A percentile compares a stretch with the other conserved stretches of the same genome.
Conservation (phyloP, 2,113 vertebrate genomes). For the Eonycteris spelaea region DNA sequence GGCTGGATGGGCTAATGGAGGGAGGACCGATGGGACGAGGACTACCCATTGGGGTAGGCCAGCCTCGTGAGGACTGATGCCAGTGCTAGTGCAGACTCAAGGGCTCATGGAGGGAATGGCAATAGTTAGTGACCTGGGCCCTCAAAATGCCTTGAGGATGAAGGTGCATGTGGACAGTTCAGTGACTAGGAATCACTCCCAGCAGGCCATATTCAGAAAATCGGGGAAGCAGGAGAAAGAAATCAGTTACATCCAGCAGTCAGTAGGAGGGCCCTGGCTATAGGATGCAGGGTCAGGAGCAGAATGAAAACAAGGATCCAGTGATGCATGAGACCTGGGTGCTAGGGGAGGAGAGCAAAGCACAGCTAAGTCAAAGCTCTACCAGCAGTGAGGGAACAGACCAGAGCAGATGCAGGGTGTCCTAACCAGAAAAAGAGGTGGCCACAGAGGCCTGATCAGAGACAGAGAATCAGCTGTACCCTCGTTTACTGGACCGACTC, state of each 20-base stretch:
- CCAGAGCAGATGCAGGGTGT: too few species aligned
- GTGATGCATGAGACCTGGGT: not conserved
- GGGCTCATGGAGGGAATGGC: not conserved
- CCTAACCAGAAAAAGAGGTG: not conserved
- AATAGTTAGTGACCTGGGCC: not conserved
- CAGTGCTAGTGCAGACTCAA: not conserved
- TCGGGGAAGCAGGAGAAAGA: not conserved
- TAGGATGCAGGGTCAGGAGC: not conserved
- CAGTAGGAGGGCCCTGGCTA: not conserved
- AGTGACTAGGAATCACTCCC: not conserved
- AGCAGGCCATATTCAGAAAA: not conserved
- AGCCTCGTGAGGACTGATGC: rapidly evolving
- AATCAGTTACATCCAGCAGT: not conserved
- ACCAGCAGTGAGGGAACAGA: too few species aligned
- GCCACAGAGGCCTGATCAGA: not conserved
- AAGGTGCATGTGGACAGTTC: not conserved
- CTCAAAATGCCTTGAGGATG: too few species aligned
- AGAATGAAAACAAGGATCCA: not conserved
- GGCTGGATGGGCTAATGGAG: not conserved
- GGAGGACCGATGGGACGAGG: not conserved
- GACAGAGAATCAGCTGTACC: not conserved
- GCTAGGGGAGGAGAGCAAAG: not conserved
- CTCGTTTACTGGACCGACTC: rapidly evolving
- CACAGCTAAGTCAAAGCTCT: not conserved
- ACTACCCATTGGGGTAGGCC: not conserved